Conservation (phyloP, 2,888 invertebrate genomes). For the Plagodis pulveraria region DNA sequence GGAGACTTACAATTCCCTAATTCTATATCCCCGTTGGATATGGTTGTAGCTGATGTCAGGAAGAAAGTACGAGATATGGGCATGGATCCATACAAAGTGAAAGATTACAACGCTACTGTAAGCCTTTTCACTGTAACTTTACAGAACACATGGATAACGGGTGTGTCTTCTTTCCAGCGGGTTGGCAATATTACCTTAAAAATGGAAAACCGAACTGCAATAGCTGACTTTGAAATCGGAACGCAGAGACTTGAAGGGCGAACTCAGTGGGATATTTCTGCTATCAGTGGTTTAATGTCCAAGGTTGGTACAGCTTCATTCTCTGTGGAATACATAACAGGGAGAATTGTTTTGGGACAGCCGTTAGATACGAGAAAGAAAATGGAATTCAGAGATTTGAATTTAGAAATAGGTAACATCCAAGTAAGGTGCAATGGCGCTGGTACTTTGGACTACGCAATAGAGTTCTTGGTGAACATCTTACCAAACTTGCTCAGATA, state of each 20-base stretch:
- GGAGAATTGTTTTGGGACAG: slow-evolving; percentile 89
- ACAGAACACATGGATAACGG: slow-evolving; percentile 91
- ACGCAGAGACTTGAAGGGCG: slow-evolving; percentile 91
- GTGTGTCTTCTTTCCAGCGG: slow-evolving; percentile 92
- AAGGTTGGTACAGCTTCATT: slow-evolving; percentile 90
- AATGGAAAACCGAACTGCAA: slow-evolving; percentile 89
- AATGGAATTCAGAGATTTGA: slow-evolving; percentile 89
- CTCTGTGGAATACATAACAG: slow-evolving; percentile 91
- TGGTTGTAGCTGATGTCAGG: slow-evolving; percentile 90
- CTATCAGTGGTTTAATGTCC: slow-evolving; percentile 88
- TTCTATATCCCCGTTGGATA: slow-evolving; percentile 94
- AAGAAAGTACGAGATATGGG: slow-evolving; percentile 87
- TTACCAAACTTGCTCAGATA: slow-evolving; percentile 93
- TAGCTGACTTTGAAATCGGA: slow-evolving; percentile 89
- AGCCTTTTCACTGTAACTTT: slow-evolving; percentile 88
- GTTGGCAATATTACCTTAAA: slow-evolving; percentile 91
- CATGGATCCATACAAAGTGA: slow-evolving; percentile 90
- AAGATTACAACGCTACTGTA: slow-evolving; percentile 89
- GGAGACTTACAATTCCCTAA: slow-evolving; percentile 91
- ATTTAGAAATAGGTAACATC: slow-evolving; percentile 93
- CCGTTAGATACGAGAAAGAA: slow-evolving; percentile 90
- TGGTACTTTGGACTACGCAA: slow-evolving; percentile 93
- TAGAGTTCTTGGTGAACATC: slow-evolving; percentile 92
- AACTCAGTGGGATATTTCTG: slow-evolving; percentile 91
- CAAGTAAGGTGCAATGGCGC: slow-evolving; percentile 93